Evolutionary conservation across 2,888 invertebrate genomes (phyloP), one percentile per base, ranked within the genome.

Genomic region (Pterostichus niger): DNA sequence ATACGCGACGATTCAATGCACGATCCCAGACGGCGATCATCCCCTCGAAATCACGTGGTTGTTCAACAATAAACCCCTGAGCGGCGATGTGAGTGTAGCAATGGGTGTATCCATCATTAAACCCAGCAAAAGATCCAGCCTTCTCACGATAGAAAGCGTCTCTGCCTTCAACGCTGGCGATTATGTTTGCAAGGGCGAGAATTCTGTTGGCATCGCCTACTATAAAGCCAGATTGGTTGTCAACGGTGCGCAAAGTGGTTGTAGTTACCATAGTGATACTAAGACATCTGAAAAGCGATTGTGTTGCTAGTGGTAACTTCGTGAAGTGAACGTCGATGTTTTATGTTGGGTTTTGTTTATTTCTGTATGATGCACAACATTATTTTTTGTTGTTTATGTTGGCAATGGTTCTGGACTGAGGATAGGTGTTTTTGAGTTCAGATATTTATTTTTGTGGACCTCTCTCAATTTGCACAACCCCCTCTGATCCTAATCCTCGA

Each of bases 71-170:
- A 86, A 86, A 84, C 87, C 88, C 83, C 86, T 86, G 24, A 80
- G 64, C 4, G 54, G 83, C 5, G 35, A 84, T 54, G 85, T 71
- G 17, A 86, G 84, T 56, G 84, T 86, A 86, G 83, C 85, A 85
- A 83, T 88, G 86, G 93, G 92, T 88, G 92, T 93, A 87, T 90
- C 90, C 64, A 91, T 92, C 80, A 90, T 91, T 86, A 91, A 91
- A 86, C 88, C 92, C 85, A 92, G 92, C 84, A 90, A 91, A 79
- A 92, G 94, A 86, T 93, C 93, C 87, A 94, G 93, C 86, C 91
- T 93, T 87, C 92, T 95, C 85, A 93, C 93, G 87, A 94, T 95
- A 89, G 93, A 93, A 88, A 91, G 93, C 79, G 93, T 95, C 87
- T 92, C 92, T 88, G 92, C 93, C 76, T 92, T 92, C 85, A 93